Evolutionary conservation across 2,797 vertebrate species (phyloP), one percentile per base, ranked within the genome.

Genomic region (Lepus townsendii): DNA sequence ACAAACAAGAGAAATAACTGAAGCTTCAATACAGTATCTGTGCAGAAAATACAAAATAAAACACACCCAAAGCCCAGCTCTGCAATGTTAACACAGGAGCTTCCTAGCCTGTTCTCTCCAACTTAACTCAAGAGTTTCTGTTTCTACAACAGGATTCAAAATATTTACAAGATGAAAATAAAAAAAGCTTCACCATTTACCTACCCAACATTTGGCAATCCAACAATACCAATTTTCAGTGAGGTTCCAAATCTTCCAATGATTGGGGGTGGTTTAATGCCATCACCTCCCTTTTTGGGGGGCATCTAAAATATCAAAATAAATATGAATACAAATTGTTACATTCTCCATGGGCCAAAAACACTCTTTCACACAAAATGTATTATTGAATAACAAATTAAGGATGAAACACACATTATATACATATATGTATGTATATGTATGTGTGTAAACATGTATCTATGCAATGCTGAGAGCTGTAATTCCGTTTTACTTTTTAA

Each of bases 221-320:
- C 99, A 88, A 99, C 99, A 94, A 99, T 99, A 96, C 99, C 99
- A 97, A 99, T 99, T 98, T 99, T 99, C 97, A 99, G 98, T 22
- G 99, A 99, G 69, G 99, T 99, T 95, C 99, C 99, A 97, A 99
- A 99, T 85, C 99, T 98, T 97, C 99, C 99, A 97, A 99, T 99
- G 96, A 99, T 98, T 38, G 99, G 98, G 52, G 98, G 97, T 19
- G 98, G 97, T 88, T 99, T 99, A 63, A 99, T 98, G 93, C 98
- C 99, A 97, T 99, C 99, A 92, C 98, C 98, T 98, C 94, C 98
- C 97, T 99, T 99, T 98, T 99, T 99, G 2, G 99, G 99, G 95
- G 99, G 99, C 99, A 99, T 99, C 99, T 99, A 98, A 72, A 98
- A 98, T 83, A 65, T 86, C 93, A 98, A 92, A 97, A 75, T 2